A percentile compares a stretch with the other conserved stretches of the same genome.
Evolutionary conservation across 1,140 invertebrate genomes (phyloP).

Genomic region (Caenorhabditis briggsae): DNA sequence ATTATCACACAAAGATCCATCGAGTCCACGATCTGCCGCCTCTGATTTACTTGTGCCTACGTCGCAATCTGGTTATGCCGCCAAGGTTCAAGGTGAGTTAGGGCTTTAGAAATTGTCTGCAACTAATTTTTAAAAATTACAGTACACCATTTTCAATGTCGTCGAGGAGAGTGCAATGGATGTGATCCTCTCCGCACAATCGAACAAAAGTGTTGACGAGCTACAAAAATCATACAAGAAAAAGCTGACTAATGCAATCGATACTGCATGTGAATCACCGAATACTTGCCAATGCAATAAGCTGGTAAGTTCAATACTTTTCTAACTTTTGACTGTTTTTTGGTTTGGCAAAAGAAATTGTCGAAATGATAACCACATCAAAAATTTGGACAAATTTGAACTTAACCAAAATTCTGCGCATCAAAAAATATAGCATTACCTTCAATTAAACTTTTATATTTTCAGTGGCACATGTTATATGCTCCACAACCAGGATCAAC

Average conservation of each 20-base stretch:
- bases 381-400: too few relatives aligned
- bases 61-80: background rate
- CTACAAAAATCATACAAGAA: too few relatives aligned
- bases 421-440: too few relatives aligned
- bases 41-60: background rate
- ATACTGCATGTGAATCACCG: background rate
- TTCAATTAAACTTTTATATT: too few relatives aligned
- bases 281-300: background rate
- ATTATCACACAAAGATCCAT: background rate
- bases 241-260: background rate
- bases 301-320: background rate
- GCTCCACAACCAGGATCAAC: too few relatives aligned
- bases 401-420: too few relatives aligned
- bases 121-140: background rate
- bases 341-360: too few relatives aligned
- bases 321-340: background rate
- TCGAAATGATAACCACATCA: too few relatives aligned
- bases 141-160: background rate
- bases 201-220: background rate
- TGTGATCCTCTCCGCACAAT: background rate
- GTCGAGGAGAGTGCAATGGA: background rate
- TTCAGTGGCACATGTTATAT: background rate
- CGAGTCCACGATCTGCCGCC: background rate
- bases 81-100: too few relatives aligned
- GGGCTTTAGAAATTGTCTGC: too few relatives aligned